Evolutionary conservation across 2,888 invertebrate genomes (phyloP).

Genomic region (Habrosyne pyritoides): DNA sequence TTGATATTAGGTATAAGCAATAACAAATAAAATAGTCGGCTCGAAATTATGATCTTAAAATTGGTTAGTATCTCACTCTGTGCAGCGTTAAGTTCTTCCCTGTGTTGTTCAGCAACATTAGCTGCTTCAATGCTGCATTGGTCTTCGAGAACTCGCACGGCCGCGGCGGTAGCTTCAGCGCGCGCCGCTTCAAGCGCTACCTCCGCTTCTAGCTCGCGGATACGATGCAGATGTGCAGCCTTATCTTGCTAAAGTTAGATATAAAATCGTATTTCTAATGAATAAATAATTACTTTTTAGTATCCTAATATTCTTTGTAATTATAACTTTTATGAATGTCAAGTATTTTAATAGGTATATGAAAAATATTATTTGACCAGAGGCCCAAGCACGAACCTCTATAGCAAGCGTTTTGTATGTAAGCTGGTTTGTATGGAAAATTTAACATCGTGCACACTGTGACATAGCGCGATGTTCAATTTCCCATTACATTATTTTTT

Average conservation of each 20-base stretch:
- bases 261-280: not conserved
- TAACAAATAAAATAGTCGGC: too few species aligned
- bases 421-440: too few species aligned
- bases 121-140: constrained; percentile 61
- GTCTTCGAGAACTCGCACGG: constrained; percentile 61
- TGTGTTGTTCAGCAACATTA: constrained; percentile 64
- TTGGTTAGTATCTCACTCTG: constrained; percentile 60
- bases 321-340: constrained; percentile 7
- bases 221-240: constrained; percentile 78
- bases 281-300: not conserved
- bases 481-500: too few species aligned
- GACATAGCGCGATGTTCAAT: too few species aligned
- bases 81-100: constrained; percentile 73
- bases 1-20: too few species aligned
- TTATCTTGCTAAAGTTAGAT: constrained; percentile 56
- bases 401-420: too few species aligned
- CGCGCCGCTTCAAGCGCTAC: constrained; percentile 62
- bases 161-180: constrained; percentile 65
- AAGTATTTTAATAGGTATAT: too few species aligned
- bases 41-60: too few species aligned
- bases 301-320: not conserved
- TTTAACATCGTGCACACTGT: too few species aligned
- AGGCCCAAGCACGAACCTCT: too few species aligned
- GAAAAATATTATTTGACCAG: too few species aligned
- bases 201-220: constrained; percentile 72